These are phyloP conservation scores for Cricetomys ansorgei DNA, from an alignment of 2,113 vertebrate species.

Conservation along the genomic window DNA sequence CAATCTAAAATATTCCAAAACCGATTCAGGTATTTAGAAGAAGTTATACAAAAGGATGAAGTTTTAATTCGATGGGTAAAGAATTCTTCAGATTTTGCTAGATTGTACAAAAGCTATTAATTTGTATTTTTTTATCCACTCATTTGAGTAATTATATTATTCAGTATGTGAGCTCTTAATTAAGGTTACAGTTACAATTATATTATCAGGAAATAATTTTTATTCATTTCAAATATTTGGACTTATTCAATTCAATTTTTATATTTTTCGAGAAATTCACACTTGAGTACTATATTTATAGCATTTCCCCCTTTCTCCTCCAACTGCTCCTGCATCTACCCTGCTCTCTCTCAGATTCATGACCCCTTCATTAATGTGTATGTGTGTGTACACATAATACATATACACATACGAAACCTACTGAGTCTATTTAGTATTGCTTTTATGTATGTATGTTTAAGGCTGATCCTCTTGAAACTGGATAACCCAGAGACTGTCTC, in stretches of 20 bases:
- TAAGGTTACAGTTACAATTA: constrained; percentile 2
- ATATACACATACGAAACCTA: background rate
- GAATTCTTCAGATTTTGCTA: background rate
- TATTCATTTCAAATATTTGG: constrained; percentile 19
- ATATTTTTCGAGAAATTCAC: background rate
- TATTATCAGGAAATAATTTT: background rate
- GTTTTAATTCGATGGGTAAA: background rate
- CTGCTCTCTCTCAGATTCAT: background rate
- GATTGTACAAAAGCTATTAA: background rate
- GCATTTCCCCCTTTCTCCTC: background rate
- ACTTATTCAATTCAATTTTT: background rate
- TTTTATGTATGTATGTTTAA: background rate
- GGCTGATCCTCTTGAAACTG: background rate
- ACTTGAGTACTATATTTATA: background rate
- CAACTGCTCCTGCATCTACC: background rate
- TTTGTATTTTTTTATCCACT: background rate
- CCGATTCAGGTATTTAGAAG: too few relatives aligned
- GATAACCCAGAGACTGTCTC: background rate
- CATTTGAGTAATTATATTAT: background rate
- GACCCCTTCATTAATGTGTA: background rate
- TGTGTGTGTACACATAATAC: background rate
- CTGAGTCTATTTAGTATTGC: background rate
- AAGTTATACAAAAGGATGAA: background rate
- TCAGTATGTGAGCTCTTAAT: background rate
- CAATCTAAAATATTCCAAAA: background rate